Conservation (phyloP, 2,113 vertebrate species). For the Brachirus orientalis region DNA sequence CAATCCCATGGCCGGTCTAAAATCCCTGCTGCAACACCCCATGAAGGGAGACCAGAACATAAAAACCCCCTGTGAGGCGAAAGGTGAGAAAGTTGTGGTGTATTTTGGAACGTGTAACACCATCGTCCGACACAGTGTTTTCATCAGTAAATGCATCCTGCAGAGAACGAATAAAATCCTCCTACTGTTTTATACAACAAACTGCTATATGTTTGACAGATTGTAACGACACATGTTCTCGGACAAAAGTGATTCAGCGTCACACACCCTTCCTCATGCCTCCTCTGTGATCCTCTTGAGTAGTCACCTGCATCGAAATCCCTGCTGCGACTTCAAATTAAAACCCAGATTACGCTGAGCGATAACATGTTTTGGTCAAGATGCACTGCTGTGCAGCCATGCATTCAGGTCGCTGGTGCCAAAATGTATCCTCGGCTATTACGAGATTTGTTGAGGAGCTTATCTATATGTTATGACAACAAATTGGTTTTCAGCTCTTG, state of each 20-base stretch:
- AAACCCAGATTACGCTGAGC: conserved; percentile 53
- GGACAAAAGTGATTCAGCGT: conserved; percentile 14
- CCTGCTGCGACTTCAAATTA: conserved; percentile 31
- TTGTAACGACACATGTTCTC: not conserved
- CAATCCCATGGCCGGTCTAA: conserved; percentile 79
- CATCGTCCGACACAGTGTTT: not conserved
- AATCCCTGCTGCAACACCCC: conserved; percentile 82
- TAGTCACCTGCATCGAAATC: conserved; percentile 56
- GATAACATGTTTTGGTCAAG: conserved; percentile 28
- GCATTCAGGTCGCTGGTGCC: not conserved
- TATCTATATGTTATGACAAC: conserved; percentile 50
- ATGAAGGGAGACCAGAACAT: conserved; percentile 80
- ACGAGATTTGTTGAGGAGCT: conserved; percentile 48
- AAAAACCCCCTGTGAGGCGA: conserved; percentile 74
- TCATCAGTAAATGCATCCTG: not conserved
- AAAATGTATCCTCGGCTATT: conserved; percentile 22
- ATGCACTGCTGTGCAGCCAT: conserved; percentile 10
- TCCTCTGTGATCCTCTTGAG: conserved; percentile 23
- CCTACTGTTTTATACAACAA: conserved; percentile 8
- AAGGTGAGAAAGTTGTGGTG: conserved; percentile 70
- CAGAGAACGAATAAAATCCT: conserved; percentile 28
- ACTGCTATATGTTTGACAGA: not conserved
- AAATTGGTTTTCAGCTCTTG: conserved; percentile 51
- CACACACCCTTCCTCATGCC: conserved; percentile 20
- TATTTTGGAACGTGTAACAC: conserved; percentile 12